Evolutionary conservation across 2,797 vertebrate genomes (phyloP), one percentile per base, ranked within the genome.

Genomic region (Siniperca scherzeri): DNA sequence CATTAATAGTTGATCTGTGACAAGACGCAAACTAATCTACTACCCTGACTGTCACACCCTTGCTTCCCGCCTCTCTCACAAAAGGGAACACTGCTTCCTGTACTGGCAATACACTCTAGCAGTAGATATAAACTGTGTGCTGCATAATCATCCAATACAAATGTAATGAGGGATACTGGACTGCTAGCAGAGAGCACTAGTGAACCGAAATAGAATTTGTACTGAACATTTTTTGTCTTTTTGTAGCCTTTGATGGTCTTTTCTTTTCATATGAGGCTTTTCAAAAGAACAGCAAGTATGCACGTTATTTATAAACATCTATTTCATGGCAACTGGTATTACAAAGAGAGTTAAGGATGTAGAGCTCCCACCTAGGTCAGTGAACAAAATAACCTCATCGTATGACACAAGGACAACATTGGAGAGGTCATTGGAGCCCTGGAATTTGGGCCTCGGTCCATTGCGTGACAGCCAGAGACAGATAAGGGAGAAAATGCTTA

Each of bases 391-490:
- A 17, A 22, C 42, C 50, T 78, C 66, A 14, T 86, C 77, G 48
- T 70, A 25, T 1, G 78, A 82, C 70, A 48, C 46, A 21, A 36
- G 36, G 48, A 69, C 52, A 59, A 78, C 52, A 42, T 0, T 25
- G 30, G 33, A 55, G 60, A 70, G 78, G 53, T 78, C 55, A 59
- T 11, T 22, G 21, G 21, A 10, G 52, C 21, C 50, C 65, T 64
- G 81, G 85, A 83, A 91, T 84, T 57, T 66, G 68, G 57, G 30
- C 56, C 48, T 52, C 70, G 69, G 25, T 59, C 30, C 0, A 3
- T 86, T 83, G 88, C 75, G 60, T 92, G 91, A 90, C 80, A 89
- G 82, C 77, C 53, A 27, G 53, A n/a, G 44, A 17, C 27, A 78
- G 87, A 92, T 91, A 91, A 91, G 80, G 59, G 30, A 73, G 70